Evolutionary conservation across 2,797 vertebrate species (phyloP).

Genomic region (Spinibarbus caldwelli): DNA sequence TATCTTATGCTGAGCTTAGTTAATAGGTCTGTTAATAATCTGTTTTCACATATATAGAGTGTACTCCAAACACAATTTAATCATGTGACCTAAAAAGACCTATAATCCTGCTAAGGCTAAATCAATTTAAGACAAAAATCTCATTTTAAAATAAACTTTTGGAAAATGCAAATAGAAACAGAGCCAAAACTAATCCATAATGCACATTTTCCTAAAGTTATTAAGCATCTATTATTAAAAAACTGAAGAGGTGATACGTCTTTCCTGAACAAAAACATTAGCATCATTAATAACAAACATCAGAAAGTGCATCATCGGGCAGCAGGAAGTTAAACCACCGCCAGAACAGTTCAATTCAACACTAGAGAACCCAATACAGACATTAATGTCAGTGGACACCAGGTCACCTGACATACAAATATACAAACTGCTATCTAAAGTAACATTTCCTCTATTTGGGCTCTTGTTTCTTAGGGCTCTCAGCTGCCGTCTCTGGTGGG

Average conservation of each 20-base stretch:
- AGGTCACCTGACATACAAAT: constrained; percentile 53
- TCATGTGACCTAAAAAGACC: background rate
- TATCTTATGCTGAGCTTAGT: background rate
- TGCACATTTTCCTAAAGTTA: background rate
- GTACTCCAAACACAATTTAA: background rate
- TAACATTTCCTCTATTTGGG: constrained; percentile 16
- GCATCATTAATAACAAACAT: background rate
- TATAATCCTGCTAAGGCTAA: background rate
- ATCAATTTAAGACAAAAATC: background rate
- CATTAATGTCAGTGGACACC: constrained; percentile 27
- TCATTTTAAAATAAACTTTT: background rate
- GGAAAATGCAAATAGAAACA: background rate
- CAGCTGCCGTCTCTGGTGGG: constrained; percentile 44
- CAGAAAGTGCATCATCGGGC: constrained; percentile 29
- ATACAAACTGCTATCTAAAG: constrained; percentile 50
- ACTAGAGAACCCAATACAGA: constrained; percentile 41
- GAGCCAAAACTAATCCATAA: background rate
- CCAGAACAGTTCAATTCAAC: constrained; percentile 16
- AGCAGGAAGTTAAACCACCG: constrained; percentile 16
- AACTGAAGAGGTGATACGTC: background rate
- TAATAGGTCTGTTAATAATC: background rate
- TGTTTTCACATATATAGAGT: background rate
- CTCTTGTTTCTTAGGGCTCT: constrained; percentile 31
- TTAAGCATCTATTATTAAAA: constrained; percentile 13
- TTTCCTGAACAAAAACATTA: constrained; percentile 49